Conservation (phyloP, 2,113 vertebrate genomes). For the Gobius niger region DNA sequence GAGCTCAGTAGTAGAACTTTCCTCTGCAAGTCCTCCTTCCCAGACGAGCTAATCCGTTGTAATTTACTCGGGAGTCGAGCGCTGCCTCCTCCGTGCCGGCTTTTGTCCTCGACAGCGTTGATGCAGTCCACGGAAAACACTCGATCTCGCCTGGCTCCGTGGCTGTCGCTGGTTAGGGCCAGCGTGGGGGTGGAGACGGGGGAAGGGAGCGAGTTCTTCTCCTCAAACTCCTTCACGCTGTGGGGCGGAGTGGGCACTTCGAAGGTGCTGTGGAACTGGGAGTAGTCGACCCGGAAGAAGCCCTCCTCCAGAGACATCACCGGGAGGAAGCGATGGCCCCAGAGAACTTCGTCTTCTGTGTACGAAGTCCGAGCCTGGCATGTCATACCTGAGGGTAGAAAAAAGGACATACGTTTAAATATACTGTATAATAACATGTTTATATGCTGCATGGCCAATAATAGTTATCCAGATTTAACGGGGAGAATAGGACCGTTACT, state of each 20-base stretch:
- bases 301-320: constrained; percentile 91
- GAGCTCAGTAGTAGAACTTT: constrained; percentile 78
- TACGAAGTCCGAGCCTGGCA: constrained; percentile 89
- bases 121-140: constrained; percentile 80
- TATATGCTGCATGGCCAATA: too few relatives aligned
- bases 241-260: constrained; percentile 86
- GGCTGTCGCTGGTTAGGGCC: constrained; percentile 49
- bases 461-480: too few relatives aligned
- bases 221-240: constrained; percentile 86
- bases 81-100: constrained; percentile 41
- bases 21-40: constrained; percentile 80
- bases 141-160: constrained; percentile 63
- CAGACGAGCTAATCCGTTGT: constrained; percentile 80
- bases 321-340: constrained; percentile 88
- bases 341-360: constrained; percentile 89
- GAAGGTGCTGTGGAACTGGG: constrained; percentile 87
- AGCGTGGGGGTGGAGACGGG: constrained; percentile 71
- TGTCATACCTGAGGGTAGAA: constrained; percentile 93
- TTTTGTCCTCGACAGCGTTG: constrained; percentile 68
- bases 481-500: too few relatives aligned
- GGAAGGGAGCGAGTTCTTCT: constrained; percentile 76
- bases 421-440: too few relatives aligned
- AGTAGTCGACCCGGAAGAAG: constrained; percentile 89
- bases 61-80: constrained; percentile 82
- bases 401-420: too few relatives aligned